phyloP scores from a whole-genome alignment of 35 echinoderm and acorn worm species.

The Lytechinus pictus region DNA sequence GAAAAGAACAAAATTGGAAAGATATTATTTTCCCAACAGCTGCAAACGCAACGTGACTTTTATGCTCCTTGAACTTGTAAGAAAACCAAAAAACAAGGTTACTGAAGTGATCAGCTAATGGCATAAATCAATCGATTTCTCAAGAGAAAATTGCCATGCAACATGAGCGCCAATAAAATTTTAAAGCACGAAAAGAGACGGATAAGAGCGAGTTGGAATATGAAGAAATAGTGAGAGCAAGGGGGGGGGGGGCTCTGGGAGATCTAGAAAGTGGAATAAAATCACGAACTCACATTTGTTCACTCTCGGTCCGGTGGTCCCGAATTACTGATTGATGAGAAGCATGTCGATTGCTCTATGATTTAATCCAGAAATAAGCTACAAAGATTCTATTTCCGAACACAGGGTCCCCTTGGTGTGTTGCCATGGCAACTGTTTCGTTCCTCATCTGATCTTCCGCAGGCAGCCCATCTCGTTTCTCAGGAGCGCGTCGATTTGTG shows the following conservation, averaged over 20 bases:
- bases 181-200: background rate
- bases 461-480: background rate
- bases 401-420: background rate
- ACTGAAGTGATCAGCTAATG: background rate
- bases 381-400: background rate
- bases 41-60: background rate
- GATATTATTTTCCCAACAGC: background rate
- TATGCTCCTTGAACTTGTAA: background rate
- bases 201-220: background rate
- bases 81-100: background rate
- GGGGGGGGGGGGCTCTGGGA: too few relatives aligned
- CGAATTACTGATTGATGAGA: background rate
- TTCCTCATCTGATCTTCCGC: background rate
- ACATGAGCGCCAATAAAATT: background rate
- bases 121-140: background rate
- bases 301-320: constrained; percentile 14
- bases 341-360: background rate
- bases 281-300: constrained; percentile 10
- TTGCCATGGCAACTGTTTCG: background rate
- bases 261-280: background rate
- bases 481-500: background rate
- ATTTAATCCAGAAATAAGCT: background rate
- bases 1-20: background rate
- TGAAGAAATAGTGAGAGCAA: too few relatives aligned
- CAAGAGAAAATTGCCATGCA: background rate